Evolutionary conservation across 1,140 invertebrate genomes (phyloP).

Genomic region (Drosophila leontia): DNA sequence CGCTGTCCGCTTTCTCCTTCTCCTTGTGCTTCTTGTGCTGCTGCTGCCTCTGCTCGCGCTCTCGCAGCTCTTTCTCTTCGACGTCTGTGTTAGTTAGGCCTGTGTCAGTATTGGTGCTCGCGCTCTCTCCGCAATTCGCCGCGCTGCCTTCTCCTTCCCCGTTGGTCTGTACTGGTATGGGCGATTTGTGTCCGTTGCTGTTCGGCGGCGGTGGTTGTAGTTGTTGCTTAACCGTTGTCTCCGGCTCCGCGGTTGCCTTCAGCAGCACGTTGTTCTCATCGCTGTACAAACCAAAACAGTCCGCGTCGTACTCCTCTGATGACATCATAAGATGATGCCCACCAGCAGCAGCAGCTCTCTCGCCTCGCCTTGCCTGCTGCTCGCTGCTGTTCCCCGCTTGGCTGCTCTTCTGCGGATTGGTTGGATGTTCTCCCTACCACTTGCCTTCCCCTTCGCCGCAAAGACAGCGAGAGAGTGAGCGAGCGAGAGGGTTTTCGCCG

Average conservation of each 20-base stretch:
- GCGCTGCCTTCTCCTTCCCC: slow-evolving; percentile 47
- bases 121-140: slow-evolving; percentile 70
- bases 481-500: slow-evolving; percentile 44
- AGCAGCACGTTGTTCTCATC: slow-evolving; percentile 92
- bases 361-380: slow-evolving; percentile 18
- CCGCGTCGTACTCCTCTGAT: slow-evolving; percentile 95
- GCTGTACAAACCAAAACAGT: slow-evolving; percentile 94
- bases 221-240: slow-evolving; percentile 48
- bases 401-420: slow-evolving; percentile 36
- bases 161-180: slow-evolving; percentile 48
- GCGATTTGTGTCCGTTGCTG: slow-evolving; percentile 67
- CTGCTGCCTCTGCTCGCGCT: slow-evolving; percentile 30
- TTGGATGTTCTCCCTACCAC: slow-evolving; percentile 12
- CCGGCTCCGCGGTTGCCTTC: slow-evolving; percentile 86
- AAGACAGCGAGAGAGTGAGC: slow-evolving; percentile 10
- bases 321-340: slow-evolving; percentile 93
- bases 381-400: slow-evolving; percentile 26
- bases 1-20: slow-evolving; percentile 43
- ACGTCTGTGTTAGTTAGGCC: slow-evolving; percentile 9
- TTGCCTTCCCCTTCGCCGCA: slow-evolving; percentile 32
- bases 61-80: slow-evolving; percentile 18
- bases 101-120: slow-evolving; percentile 22
- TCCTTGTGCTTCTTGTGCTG: slow-evolving; percentile 50
- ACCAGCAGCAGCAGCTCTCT: slow-evolving; percentile 71
- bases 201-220: slow-evolving; percentile 41